These are phyloP conservation scores for Cosmorhoe ocellata DNA, from an alignment of 2,888 invertebrate genomes.

Conservation along the genomic window DNA sequence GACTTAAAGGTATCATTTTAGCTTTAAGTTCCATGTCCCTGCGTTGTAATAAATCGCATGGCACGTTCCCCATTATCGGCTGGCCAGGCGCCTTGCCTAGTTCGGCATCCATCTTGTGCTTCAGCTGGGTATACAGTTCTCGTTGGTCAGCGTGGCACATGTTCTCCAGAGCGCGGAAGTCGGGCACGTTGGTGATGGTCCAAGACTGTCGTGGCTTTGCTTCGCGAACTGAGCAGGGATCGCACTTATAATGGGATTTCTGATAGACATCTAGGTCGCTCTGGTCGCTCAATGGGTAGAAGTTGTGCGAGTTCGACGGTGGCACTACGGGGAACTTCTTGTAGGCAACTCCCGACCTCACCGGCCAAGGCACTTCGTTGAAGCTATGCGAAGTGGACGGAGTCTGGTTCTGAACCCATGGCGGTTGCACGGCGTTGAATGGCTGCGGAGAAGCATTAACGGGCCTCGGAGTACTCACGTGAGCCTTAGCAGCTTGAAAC, in stretches of 20 bases:
- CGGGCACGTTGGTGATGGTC: conserved; percentile 75
- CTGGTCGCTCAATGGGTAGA: conserved; percentile 68
- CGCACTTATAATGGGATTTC: conserved; percentile 69
- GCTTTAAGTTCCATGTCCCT: conserved; percentile 75
- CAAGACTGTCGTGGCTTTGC: conserved; percentile 76
- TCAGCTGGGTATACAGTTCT: conserved; percentile 70
- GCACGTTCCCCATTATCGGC: conserved; percentile 58
- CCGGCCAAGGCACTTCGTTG: conserved; percentile 71
- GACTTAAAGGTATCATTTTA: conserved; percentile 77
- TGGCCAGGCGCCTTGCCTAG: conserved; percentile 73
- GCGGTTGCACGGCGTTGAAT: conserved; percentile 69
- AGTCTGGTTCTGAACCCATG: conserved; percentile 69
- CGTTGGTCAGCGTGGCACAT: conserved; percentile 73
- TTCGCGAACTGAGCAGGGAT: conserved; percentile 67
- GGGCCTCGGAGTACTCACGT: conserved; percentile 62
- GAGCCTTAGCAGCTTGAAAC: conserved; percentile 65
- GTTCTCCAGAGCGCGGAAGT: conserved; percentile 68
- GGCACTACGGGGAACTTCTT: conserved; percentile 72
- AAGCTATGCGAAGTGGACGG: conserved; percentile 60
- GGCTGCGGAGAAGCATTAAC: conserved; percentile 69
- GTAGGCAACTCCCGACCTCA: conserved; percentile 62
- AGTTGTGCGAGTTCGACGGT: conserved; percentile 64
- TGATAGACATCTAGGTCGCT: conserved; percentile 65
- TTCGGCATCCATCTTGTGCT: conserved; percentile 76
- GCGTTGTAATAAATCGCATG: conserved; percentile 68